These are phyloP conservation scores for Chesias legatella DNA, from an alignment of 2,888 invertebrate genomes.

Conservation along the genomic window DNA sequence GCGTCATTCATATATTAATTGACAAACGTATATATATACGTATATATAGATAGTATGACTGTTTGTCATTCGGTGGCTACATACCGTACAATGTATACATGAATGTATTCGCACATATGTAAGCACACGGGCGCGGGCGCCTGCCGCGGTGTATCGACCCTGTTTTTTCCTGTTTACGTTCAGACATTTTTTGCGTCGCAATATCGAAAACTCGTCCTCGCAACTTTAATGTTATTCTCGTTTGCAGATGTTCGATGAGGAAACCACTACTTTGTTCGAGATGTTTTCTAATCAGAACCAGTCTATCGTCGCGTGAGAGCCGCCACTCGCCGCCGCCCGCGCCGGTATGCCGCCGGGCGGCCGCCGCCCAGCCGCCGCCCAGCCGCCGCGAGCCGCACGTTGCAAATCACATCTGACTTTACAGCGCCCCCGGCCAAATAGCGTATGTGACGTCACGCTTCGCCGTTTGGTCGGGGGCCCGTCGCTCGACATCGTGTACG, in stretches of 20 bases:
- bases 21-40: too few species aligned
- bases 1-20: too few species aligned
- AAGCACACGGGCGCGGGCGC: too few species aligned
- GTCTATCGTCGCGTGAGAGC: conserved; percentile 51
- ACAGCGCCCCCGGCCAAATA: conserved; percentile 22
- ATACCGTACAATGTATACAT: too few species aligned
- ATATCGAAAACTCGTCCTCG: not conserved
- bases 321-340: too few species aligned
- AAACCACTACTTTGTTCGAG: conserved; percentile 53
- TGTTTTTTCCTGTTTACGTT: conserved; percentile 28
- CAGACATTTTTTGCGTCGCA: conserved; percentile 9
- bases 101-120: too few species aligned
- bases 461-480: conserved; percentile 26
- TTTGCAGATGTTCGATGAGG: conserved; percentile 48
- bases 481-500: too few species aligned
- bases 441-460: not conserved
- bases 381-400: too few species aligned
- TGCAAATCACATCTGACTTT: not conserved
- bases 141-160: conserved; percentile 3
- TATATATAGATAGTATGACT: too few species aligned
- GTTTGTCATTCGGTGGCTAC: too few species aligned
- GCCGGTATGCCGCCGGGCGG: too few species aligned
- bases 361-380: too few species aligned
- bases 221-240: conserved; percentile 3
- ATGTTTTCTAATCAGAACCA: conserved; percentile 37